A percentile compares a stretch with the other conserved stretches of the same genome.
These are phyloP conservation scores for Diabrotica undecimpunctata DNA, from an alignment of 1,140 invertebrate genomes.

Conservation along the genomic window DNA sequence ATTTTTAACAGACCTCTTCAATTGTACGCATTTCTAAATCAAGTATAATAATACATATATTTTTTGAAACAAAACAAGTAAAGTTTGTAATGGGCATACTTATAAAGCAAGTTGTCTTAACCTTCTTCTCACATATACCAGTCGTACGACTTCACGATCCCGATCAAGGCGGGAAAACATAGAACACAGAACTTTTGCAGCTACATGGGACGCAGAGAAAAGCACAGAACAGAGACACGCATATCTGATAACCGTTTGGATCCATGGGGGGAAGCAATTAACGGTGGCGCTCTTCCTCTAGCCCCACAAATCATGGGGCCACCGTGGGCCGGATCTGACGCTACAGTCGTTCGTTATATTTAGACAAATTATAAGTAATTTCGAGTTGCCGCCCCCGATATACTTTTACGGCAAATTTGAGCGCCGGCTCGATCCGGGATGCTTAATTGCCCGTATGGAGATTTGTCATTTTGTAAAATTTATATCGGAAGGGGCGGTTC, in stretches of 20 bases:
- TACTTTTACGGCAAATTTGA: background rate
- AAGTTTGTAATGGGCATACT: too few species aligned
- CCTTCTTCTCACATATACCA: background rate
- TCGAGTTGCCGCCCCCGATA: background rate
- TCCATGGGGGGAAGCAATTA: background rate
- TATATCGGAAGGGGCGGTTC: background rate
- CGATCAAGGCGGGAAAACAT: background rate
- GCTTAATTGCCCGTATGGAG: background rate
- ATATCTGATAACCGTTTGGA: background rate
- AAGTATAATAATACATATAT: too few species aligned
- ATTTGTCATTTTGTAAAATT: conserved; percentile 1
- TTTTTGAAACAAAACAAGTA: too few species aligned
- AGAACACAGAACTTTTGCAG: background rate
- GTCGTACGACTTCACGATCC: background rate
- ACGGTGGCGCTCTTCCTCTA: conserved; percentile 1
- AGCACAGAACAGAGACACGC: background rate
- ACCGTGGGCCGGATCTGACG: background rate
- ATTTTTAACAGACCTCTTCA: too few species aligned
- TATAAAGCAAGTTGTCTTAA: background rate
- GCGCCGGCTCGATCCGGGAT: background rate
- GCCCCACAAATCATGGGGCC: conserved; percentile 1
- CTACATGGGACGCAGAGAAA: too few species aligned
- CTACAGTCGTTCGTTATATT: background rate
- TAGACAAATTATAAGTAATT: conserved; percentile 3
- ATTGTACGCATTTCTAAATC: too few species aligned